These are phyloP conservation scores for Microtus richardsoni DNA, from an alignment of 2,113 vertebrate species.

Conservation along the genomic window DNA sequence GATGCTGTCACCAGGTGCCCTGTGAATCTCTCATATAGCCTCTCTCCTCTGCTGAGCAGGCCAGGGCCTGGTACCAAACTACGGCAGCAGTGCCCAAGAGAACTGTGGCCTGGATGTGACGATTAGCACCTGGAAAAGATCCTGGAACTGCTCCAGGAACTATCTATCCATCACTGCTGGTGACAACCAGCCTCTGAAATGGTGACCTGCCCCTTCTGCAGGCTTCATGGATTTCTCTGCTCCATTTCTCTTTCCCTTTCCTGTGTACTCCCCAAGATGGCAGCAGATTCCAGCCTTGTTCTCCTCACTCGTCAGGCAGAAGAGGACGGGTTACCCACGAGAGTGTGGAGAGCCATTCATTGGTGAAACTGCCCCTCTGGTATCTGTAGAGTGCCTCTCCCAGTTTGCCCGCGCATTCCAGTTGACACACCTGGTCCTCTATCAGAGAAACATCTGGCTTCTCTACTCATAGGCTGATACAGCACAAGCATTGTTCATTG, in stretches of 20 bases:
- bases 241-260: not conserved
- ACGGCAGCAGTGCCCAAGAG: not conserved
- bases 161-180: not conserved
- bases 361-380: not conserved
- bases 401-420: not conserved
- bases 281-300: not conserved
- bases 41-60: not conserved
- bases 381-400: not conserved
- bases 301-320: not conserved
- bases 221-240: not conserved
- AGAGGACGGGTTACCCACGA: not conserved
- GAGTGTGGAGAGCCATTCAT: not conserved
- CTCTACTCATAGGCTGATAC: rapidly evolving
- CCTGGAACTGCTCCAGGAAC: not conserved
- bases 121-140: not conserved
- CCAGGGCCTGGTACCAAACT: not conserved
- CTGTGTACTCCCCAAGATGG: not conserved
- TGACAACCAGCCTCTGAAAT: not conserved
- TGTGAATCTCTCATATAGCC: not conserved
- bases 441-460: not conserved
- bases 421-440: not conserved
- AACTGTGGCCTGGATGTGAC: not conserved
- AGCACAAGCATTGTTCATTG: rapidly evolving
- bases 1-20: not conserved
- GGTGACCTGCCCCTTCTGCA: not conserved